These are phyloP conservation scores for Notarius lentiginosus DNA, from an alignment of 2,113 vertebrate genomes.

Conservation along the genomic window DNA sequence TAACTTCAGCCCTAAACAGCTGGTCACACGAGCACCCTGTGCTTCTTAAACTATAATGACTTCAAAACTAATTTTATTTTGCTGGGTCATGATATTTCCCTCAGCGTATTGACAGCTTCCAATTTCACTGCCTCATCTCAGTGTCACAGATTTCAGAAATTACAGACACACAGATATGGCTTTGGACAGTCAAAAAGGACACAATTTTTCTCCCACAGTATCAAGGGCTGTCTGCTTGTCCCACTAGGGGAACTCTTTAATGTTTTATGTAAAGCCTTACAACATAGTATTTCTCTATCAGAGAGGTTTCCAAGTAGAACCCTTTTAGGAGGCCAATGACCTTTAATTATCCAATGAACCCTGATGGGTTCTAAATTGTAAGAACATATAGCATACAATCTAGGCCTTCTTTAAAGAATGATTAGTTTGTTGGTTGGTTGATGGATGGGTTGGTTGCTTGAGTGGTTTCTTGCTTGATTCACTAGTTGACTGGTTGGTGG, in stretches of 20 bases:
- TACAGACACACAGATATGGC: not conserved
- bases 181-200: not conserved
- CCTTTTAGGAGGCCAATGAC: not conserved
- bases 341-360: too few species aligned
- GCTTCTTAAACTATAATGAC: slow-evolving; percentile 55
- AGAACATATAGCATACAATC: not conserved
- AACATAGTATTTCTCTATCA: not conserved
- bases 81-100: slow-evolving; percentile 1
- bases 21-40: not conserved
- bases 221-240: not conserved
- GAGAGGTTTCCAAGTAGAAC: not conserved
- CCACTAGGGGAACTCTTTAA: not conserved
- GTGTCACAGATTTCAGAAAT: not conserved
- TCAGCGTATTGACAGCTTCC: not conserved
- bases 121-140: not conserved
- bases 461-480: not conserved
- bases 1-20: not conserved
- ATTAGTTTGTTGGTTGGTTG: not conserved
- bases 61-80: slow-evolving; percentile 57
- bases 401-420: not conserved
- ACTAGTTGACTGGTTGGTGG: too few species aligned
- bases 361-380: not conserved
- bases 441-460: not conserved
- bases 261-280: not conserved
- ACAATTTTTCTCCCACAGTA: not conserved